phyloP scores from a whole-genome alignment of 2,888 invertebrate genomes.

The Amaurobius ferox region DNA sequence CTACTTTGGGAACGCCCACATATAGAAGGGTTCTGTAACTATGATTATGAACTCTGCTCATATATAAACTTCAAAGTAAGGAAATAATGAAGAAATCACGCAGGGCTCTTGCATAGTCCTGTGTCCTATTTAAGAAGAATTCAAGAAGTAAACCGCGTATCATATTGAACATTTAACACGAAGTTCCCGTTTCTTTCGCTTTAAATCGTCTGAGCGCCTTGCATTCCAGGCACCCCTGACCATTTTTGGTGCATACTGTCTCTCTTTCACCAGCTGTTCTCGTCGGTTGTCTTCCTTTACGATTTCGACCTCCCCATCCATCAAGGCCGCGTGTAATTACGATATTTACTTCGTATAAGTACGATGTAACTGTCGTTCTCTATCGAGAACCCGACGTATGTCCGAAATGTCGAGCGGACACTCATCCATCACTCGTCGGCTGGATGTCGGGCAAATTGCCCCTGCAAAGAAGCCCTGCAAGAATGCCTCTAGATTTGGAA shows the following conservation, averaged over 20 bases:
- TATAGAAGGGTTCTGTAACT: too few species aligned
- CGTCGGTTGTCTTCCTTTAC: background rate
- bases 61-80: too few species aligned
- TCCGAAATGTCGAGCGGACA: background rate
- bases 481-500: too few species aligned
- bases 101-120: too few species aligned
- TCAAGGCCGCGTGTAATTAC: conserved; percentile 8
- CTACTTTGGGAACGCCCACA: too few species aligned
- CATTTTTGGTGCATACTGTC: background rate
- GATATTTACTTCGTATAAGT: conserved; percentile 10
- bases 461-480: background rate
- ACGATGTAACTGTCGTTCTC: conserved; percentile 1
- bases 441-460: background rate
- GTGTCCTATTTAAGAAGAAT: too few species aligned
- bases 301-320: background rate
- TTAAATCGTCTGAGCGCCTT: background rate
- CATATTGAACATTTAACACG: too few species aligned
- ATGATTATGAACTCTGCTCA: too few species aligned
- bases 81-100: too few species aligned
- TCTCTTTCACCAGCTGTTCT: background rate
- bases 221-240: background rate
- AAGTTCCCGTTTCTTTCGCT: background rate
- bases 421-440: background rate
- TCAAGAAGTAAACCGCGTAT: too few species aligned
- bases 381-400: background rate